Base-by-base conservation (phyloP, 2,797 vertebrate genomes). In the Platyrinchus mystaceus region DNA sequence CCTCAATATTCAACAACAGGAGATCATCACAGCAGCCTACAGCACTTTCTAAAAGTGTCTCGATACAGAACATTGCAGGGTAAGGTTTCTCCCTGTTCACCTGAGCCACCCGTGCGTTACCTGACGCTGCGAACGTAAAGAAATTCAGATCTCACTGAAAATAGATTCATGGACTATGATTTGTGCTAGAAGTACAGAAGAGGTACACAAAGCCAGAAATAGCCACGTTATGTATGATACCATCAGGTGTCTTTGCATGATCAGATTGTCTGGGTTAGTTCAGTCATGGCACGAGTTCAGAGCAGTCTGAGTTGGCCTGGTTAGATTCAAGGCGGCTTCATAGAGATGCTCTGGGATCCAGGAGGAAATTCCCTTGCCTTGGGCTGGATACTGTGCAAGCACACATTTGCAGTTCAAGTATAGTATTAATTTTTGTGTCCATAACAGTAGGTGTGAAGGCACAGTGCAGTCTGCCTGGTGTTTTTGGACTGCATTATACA, bases 11-110 rank as follows among this genome's bases (percentile, higher is more conserved):
- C 70, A 93, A 92, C 6, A 97, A 97, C 34, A 98, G 99, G 70
- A 98, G 99, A 86, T 98, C 99, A 87, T 98, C 99, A 81, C 95
- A 98, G 47, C 99, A 99, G 90, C 97, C 97, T 14, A 94, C 98
- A 84, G 98, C 98, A 4, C 98, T 99, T 82, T 99, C 99, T 16
- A 99, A 99, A 97, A 99, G 99, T 77, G 98, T 99, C 86, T 99
- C 99, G 19, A 99, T 99, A 94, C 99, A 99, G 98, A 99, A 99
- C 98, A 99, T 99, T 32, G 98, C 99, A 80, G 99, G 98, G 99
- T 99, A 97, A 98, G 98, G 77, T 3, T 75, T 58, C 73, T 74
- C 46, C 60, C 60, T 56, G 19, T 7, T 2, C 4, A 0, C 2
- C 0, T 15, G 55, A 43, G 27, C 26, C 1, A 18, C 2, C 12